phyloP scores from a whole-genome alignment of 1,140 invertebrate genomes.

The Rhizoglyphus robini region DNA sequence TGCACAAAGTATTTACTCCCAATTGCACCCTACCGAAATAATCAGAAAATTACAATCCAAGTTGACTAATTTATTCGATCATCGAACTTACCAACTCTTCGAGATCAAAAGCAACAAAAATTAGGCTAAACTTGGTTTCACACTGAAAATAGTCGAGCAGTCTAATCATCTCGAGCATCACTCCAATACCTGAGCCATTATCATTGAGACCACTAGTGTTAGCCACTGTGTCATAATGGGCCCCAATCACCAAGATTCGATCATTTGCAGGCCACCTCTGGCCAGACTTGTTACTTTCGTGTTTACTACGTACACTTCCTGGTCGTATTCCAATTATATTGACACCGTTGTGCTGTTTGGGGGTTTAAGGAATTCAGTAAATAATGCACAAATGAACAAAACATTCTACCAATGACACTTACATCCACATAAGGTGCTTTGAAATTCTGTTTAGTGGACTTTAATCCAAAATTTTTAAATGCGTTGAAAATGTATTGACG shows the following conservation, averaged over 20 bases:
- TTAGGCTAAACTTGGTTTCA: conserved; percentile 30
- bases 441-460: not conserved
- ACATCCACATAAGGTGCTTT: not conserved
- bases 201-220: conserved; percentile 32
- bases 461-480: not conserved
- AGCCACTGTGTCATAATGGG: conserved; percentile 35
- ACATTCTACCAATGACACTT: not conserved
- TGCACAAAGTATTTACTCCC: conserved; percentile 35
- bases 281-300: not conserved
- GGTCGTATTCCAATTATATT: conserved; percentile 35
- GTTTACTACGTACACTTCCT: conserved; percentile 26
- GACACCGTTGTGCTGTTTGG: conserved; percentile 25
- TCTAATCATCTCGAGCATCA: conserved; percentile 34
- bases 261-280: conserved; percentile 23
- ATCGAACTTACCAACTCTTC: conserved; percentile 31
- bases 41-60: no score
- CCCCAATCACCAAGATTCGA: conserved; percentile 28
- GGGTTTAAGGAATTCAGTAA: not conserved
- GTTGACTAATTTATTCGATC: not conserved
- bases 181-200: conserved; percentile 36
- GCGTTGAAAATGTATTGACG: not conserved
- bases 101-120: conserved; percentile 38
- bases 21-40: conserved; percentile 28
- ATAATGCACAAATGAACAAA: not conserved
- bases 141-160: conserved; percentile 30